Percentiles rank a stretch among this genome's conserved stretches.
These are phyloP conservation scores for Chloebia gouldiae DNA, from an alignment of 2,113 vertebrate genomes.

Conservation along the genomic window DNA sequence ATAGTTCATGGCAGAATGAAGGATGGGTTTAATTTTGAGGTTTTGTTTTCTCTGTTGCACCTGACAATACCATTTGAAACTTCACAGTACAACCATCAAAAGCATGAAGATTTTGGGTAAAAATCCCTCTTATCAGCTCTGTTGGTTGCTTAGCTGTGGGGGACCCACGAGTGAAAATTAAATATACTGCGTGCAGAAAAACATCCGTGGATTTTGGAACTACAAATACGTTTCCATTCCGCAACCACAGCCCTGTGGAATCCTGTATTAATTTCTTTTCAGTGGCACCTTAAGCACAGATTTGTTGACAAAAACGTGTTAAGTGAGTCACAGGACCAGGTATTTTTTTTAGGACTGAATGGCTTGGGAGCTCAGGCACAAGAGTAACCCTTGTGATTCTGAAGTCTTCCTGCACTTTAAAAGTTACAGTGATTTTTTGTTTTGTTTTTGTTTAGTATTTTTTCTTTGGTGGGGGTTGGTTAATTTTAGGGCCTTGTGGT, in stretches of 20 bases:
- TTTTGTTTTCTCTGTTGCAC: background rate
- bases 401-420: background rate
- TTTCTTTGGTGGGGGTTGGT: background rate
- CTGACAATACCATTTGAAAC: background rate
- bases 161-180: background rate
- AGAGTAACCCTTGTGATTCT: background rate
- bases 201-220: background rate
- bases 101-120: accelerated
- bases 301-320: background rate
- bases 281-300: background rate
- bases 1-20: background rate
- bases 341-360: background rate
- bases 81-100: background rate
- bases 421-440: background rate
- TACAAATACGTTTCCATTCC: background rate
- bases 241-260: background rate
- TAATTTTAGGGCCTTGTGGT: accelerated
- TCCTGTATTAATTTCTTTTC: background rate
- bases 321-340: background rate
- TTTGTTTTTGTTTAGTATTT: background rate
- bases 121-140: background rate
- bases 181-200: background rate
- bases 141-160: background rate
- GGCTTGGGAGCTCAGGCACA: background rate
- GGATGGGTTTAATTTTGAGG: background rate